phyloP scores from a whole-genome alignment of 2,888 invertebrate species.

The Mythimna impura region DNA sequence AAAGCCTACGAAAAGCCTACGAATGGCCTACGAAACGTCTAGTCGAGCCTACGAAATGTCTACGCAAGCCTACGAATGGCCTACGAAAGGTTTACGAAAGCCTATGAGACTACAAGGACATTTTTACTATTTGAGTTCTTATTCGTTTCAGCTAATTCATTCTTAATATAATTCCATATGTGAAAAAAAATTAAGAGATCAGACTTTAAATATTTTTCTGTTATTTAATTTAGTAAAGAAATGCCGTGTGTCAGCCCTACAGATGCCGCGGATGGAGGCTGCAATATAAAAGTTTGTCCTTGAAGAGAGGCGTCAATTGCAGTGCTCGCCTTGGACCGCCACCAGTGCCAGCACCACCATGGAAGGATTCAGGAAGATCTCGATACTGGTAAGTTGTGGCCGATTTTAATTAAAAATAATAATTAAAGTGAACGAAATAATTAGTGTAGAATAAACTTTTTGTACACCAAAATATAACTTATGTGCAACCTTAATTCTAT shows the following conservation, averaged over 20 bases:
- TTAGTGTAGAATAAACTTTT: too few relatives aligned
- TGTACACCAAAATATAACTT: too few relatives aligned
- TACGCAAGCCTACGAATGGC: background rate
- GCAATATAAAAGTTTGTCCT: constrained; percentile 84
- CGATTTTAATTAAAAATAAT: background rate
- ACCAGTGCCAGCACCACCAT: constrained; percentile 67
- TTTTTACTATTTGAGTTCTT: background rate
- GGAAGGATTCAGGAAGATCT: constrained; percentile 71
- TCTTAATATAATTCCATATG: too few relatives aligned
- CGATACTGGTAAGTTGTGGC: constrained; percentile 74
- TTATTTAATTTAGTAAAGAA: background rate
- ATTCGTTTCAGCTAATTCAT: too few relatives aligned
- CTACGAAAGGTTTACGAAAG: background rate
- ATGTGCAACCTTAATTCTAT: too few relatives aligned
- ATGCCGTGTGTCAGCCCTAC: constrained; percentile 52
- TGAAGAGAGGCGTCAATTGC: constrained; percentile 74
- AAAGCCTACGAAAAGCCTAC: background rate
- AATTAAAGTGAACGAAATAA: too few relatives aligned
- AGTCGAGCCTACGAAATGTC: background rate
- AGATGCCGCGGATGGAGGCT: constrained; percentile 25
- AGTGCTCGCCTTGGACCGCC: constrained; percentile 55
- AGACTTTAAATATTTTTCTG: background rate
- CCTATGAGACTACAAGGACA: background rate
- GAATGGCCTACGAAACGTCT: background rate
- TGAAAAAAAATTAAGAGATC: too few relatives aligned